These are phyloP conservation scores for Sarcophaga carnaria DNA, from an alignment of 2,888 invertebrate genomes.

Conservation along the genomic window DNA sequence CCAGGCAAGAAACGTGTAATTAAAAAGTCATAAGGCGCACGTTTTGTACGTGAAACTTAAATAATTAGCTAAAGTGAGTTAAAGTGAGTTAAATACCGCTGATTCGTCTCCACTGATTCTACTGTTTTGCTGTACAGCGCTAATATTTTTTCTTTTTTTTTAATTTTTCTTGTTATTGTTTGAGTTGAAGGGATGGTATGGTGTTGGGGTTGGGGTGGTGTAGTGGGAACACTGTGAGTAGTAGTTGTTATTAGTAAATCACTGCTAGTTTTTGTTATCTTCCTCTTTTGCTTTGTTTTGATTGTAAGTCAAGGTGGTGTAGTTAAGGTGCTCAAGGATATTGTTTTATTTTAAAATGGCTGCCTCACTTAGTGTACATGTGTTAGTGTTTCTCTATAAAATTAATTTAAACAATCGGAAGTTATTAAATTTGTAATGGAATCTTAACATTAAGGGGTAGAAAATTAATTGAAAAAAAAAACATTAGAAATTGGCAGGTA, in stretches of 20 bases:
- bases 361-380: no score
- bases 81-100: constrained; percentile 64
- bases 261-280: not conserved
- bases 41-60: constrained; percentile 70
- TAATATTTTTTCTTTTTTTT: not conserved
- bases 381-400: no score
- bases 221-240: not conserved
- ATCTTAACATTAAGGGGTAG: no score
- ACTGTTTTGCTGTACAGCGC: not conserved
- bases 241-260: constrained; percentile 32
- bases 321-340: no score
- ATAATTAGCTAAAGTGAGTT: constrained; percentile 69
- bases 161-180: not conserved
- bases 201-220: not conserved
- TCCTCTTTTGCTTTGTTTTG: no score
- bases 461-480: no score
- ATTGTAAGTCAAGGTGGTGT: no score
- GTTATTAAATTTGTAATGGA: no score
- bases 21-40: constrained; percentile 70
- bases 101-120: not conserved
- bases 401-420: no score
- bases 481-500: no score
- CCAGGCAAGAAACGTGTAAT: constrained; percentile 60
- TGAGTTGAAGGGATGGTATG: not conserved
- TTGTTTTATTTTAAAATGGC: no score